A percentile compares a stretch with the other conserved stretches of the same genome.
These are phyloP conservation scores for Prostheceraeus crozeri DNA, from an alignment of 2,888 invertebrate genomes.

Conservation along the genomic window DNA sequence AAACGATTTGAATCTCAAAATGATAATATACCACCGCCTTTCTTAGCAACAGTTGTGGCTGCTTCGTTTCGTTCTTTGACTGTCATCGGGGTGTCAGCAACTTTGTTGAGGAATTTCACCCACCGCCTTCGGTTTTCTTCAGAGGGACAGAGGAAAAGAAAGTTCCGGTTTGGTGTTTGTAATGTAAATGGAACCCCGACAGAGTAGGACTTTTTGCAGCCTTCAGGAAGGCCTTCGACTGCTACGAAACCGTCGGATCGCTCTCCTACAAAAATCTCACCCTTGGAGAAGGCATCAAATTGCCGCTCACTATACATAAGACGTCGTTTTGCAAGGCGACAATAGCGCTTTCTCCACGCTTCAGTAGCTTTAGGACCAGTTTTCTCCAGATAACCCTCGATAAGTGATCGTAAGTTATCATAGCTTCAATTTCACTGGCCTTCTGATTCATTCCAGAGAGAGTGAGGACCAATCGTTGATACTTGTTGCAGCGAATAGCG, in stretches of 20 bases:
- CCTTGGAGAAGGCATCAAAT: background rate
- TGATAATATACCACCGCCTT: too few species aligned
- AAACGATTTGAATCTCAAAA: too few species aligned
- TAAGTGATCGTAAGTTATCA: background rate
- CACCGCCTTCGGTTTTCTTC: background rate
- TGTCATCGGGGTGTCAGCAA: background rate
- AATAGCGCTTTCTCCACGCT: constrained; percentile 3
- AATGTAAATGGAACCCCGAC: constrained; percentile 1
- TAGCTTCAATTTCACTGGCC: background rate
- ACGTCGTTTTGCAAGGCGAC: background rate
- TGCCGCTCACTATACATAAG: background rate
- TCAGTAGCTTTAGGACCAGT: background rate
- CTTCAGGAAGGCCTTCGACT: background rate
- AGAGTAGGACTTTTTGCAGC: background rate
- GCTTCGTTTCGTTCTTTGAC: background rate
- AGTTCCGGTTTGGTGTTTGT: background rate
- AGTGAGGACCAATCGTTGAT: background rate
- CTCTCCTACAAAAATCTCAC: constrained; percentile 5
- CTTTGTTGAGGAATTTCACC: background rate
- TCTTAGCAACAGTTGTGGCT: too few species aligned
- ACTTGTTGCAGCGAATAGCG: constrained; percentile 1
- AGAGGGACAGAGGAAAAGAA: background rate
- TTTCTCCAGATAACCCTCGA: constrained; percentile 6
- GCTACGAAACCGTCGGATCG: background rate
- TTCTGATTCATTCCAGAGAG: constrained; percentile 11